Percentiles rank a stretch among this genome's conserved stretches.
phyloP scores from a whole-genome alignment of 2,888 invertebrate species.

The Cheilosia pagana region DNA sequence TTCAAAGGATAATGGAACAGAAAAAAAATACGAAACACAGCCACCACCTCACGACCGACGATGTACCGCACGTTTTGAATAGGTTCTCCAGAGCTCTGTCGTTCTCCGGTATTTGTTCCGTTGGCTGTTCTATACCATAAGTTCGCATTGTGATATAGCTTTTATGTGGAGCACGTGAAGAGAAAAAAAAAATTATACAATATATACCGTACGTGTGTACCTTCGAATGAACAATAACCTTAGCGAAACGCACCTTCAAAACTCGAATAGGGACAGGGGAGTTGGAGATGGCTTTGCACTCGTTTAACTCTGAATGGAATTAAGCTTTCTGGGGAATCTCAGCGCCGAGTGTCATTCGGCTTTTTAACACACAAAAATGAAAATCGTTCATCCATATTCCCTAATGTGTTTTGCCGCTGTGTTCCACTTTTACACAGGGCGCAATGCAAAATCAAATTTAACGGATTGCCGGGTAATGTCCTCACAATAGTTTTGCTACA shows the following conservation, averaged over 20 bases:
- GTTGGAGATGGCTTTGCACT: slow-evolving; percentile 30
- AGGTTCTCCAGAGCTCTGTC: slow-evolving; percentile 40
- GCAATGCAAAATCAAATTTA: slow-evolving; percentile 21
- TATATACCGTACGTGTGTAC: slow-evolving; percentile 50
- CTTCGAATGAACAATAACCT: slow-evolving; percentile 29
- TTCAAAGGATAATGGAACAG: slow-evolving; percentile 41
- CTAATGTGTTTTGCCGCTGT: slow-evolving; percentile 45
- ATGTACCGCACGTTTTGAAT: slow-evolving; percentile 49
- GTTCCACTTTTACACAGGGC: slow-evolving; percentile 46
- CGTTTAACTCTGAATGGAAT: slow-evolving; percentile 47
- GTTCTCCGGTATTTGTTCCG: slow-evolving; percentile 31
- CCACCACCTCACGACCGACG: slow-evolving; percentile 4
- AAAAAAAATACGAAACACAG: slow-evolving; percentile 18
- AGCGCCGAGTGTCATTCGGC: slow-evolving; percentile 37
- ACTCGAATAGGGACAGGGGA: background rate
- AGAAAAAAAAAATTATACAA: slow-evolving; percentile 7
- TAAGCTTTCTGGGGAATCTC: slow-evolving; percentile 26
- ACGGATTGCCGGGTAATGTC: background rate
- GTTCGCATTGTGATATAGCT: slow-evolving; percentile 32
- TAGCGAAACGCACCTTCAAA: slow-evolving; percentile 45
- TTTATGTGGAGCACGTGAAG: slow-evolving; percentile 38
- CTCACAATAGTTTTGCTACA: no score
- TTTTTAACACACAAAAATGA: slow-evolving; percentile 58
- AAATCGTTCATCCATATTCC: slow-evolving; percentile 61
- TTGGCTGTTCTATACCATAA: slow-evolving; percentile 5